phyloP scores from a whole-genome alignment of 2,888 invertebrate species.

The Sialis fuliginosa region DNA sequence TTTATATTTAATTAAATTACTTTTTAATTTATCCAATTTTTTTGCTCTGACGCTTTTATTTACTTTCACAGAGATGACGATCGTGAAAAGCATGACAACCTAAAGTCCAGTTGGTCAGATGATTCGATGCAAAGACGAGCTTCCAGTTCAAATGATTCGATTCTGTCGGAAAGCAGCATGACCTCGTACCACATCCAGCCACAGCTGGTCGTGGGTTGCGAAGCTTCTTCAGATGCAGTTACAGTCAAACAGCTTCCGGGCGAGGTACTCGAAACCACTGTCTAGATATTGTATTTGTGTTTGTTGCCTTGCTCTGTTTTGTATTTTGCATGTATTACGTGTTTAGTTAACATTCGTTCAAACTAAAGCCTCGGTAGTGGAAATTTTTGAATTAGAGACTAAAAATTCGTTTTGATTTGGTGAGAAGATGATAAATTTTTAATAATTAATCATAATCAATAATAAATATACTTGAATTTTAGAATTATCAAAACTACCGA shows the following conservation, averaged over 20 bases:
- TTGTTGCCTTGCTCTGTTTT: slow-evolving; percentile 11
- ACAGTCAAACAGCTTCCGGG: slow-evolving; percentile 17
- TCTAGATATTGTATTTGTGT: slow-evolving; percentile 22
- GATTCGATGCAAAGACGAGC: slow-evolving; percentile 39
- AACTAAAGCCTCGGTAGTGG: not conserved
- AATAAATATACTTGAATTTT: no score
- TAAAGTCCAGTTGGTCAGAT: slow-evolving; percentile 41
- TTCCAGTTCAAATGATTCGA: slow-evolving; percentile 40
- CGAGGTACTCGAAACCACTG: slow-evolving; percentile 56
- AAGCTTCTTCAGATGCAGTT: not conserved
- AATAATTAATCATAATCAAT: no score
- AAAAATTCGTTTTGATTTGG: no score
- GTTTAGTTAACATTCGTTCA: not conserved
- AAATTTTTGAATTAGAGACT: not conserved
- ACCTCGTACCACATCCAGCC: slow-evolving; percentile 22
- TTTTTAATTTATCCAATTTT: no score
- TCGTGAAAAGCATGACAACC: slow-evolving; percentile 36
- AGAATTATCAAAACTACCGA: not conserved
- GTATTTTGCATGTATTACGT: slow-evolving; percentile 4
- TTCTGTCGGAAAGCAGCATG: slow-evolving; percentile 31
- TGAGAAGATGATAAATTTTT: no score
- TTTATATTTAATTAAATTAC: no score
- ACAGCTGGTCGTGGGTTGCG: slow-evolving; percentile 18
- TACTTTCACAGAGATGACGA: slow-evolving; percentile 37
- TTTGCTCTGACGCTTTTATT: not conserved